These are phyloP conservation scores for Amphiprion ocellaris DNA, from an alignment of 2,113 vertebrate genomes.

Conservation along the genomic window DNA sequence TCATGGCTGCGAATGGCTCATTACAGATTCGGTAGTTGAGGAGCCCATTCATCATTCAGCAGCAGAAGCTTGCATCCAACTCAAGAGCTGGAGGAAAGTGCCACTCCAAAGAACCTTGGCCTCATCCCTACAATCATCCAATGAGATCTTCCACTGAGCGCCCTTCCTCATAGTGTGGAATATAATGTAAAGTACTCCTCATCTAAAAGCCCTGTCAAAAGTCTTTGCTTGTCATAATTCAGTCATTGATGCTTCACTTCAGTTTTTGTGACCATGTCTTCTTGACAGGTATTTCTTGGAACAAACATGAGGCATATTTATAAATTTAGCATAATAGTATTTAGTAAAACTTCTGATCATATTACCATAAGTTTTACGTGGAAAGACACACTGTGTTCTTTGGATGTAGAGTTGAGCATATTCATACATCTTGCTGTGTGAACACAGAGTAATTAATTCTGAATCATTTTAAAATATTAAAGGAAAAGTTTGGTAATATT, in stretches of 20 bases:
- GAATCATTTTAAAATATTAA: too few species aligned
- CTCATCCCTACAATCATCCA: constrained; percentile 74
- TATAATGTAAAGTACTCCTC: constrained; percentile 66
- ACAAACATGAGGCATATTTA: background rate
- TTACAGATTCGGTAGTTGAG: constrained; percentile 76
- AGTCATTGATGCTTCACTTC: constrained; percentile 76
- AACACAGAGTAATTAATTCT: too few species aligned
- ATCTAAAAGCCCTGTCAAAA: constrained; percentile 62
- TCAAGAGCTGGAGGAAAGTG: constrained; percentile 74
- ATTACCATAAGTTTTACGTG: too few species aligned
- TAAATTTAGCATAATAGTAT: too few species aligned
- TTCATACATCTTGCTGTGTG: too few species aligned
- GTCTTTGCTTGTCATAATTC: constrained; percentile 60
- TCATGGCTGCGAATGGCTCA: constrained; percentile 87
- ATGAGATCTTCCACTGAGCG: constrained; percentile 70
- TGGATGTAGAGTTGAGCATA: too few species aligned
- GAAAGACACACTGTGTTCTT: too few species aligned
- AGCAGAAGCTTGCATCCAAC: constrained; percentile 76
- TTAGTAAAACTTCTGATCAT: too few species aligned
- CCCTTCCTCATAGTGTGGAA: constrained; percentile 50
- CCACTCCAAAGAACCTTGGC: constrained; percentile 40
- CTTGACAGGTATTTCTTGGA: background rate
- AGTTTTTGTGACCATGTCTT: constrained; percentile 7
- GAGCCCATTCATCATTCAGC: constrained; percentile 84
- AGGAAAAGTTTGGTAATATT: too few species aligned